Evolutionary conservation across 2,113 vertebrate genomes (phyloP), one percentile per base, ranked within the genome.

Genomic region (Sarotherodon lohbergeri): DNA sequence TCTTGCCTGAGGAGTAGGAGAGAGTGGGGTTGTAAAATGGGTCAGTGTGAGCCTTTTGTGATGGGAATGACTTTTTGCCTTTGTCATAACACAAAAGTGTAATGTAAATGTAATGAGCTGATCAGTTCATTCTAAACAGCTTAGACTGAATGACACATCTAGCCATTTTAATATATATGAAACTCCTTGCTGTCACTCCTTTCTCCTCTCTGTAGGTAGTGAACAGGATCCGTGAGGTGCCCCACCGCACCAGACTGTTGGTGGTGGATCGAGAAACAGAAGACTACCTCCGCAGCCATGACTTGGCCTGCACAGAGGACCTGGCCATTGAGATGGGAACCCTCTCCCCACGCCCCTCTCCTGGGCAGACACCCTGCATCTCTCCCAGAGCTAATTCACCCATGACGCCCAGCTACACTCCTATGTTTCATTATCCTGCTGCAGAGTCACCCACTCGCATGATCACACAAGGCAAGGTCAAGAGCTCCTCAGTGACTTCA

Each of bases 261-360:
- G 98, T 99, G 94, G 97, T 98, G 88, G 98, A 99, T 96, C 95
- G 96, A 84, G 97, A 97, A 76, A 98, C 98, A 0, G 98, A 99
- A 0, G 97, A 98, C 13, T 96, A 96, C 91, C 97, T 99, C 41
- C 95, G 56, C 57, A 96, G 96, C 84, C 94, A 94, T 54, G 95
- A 95, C 54, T 95, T 98, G 80, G 95, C 97, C 1, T 97, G 97
- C 94, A 98, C 97, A 0, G 97, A 98, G 88, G 97, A 97, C 81
- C 96, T 97, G 94, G 97, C 96, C 0, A 93, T 97, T 2, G 96
- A 96, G 88, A 96, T 95, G 96, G 96, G 96, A 48, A 96, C 90
- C 81, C 92, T 95, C n/a, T 96, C 95, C 8, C 94, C 94, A 0
- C 90, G 92, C 3, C 92, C 91, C 6, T 94, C 95, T 3, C 92